Conservation (phyloP, 2,888 invertebrate species). For the Luperina testacea region DNA sequence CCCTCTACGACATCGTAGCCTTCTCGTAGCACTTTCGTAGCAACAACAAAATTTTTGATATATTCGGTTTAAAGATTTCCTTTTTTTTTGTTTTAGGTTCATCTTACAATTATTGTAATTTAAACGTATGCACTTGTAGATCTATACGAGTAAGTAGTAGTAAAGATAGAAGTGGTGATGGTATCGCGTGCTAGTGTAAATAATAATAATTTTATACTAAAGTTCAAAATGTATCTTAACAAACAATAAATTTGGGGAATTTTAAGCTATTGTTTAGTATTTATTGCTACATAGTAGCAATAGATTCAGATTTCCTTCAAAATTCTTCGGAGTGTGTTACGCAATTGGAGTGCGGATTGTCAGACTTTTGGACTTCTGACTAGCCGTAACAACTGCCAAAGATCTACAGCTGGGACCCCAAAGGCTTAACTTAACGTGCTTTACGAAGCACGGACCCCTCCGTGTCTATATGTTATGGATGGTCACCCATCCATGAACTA, state of each 20-base stretch:
- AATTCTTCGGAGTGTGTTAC: not conserved
- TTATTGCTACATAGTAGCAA: not conserved
- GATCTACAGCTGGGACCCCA: not conserved
- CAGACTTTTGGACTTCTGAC: not conserved
- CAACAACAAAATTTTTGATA: not conserved
- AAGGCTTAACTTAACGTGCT: not conserved
- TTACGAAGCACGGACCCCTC: not conserved
- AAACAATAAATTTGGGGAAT: not conserved
- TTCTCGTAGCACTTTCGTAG: conserved; percentile 12
- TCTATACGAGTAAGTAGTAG: not conserved
- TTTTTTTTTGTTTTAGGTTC: not conserved
- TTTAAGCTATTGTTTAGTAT: not conserved
- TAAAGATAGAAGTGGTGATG: not conserved
- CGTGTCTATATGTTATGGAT: not conserved
- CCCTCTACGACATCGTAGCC: conserved; percentile 10
- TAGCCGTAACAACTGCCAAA: not conserved
- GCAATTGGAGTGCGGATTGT: not conserved
- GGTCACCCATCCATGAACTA: not conserved
- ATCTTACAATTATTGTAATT: not conserved
- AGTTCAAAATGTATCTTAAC: not conserved
- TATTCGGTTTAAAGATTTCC: not conserved
- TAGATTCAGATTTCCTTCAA: not conserved
- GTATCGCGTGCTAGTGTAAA: not conserved
- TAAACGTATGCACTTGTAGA: not conserved
- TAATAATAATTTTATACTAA: not conserved